A percentile compares a stretch with the other conserved stretches of the same genome.
Conservation (phyloP, 1,140 invertebrate genomes). For the Chymomyza costata region DNA sequence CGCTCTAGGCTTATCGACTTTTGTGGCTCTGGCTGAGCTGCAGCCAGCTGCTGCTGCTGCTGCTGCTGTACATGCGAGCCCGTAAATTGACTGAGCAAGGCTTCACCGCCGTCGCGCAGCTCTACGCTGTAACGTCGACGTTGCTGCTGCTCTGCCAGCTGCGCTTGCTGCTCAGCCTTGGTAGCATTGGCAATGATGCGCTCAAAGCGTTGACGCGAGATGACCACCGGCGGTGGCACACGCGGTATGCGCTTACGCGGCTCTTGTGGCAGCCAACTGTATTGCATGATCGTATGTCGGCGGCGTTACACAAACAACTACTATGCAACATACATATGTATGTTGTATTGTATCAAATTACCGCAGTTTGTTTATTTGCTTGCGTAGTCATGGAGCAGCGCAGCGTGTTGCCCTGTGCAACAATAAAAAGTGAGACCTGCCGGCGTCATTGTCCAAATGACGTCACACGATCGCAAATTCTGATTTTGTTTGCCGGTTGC, state of each 20-base stretch:
- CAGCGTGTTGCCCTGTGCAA: too few relatives aligned
- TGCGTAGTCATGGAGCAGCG: too few relatives aligned
- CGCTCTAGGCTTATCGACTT: slow-evolving; percentile 26
- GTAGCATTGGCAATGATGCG: slow-evolving; percentile 38
- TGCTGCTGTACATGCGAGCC: slow-evolving; percentile 34
- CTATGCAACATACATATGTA: too few relatives aligned
- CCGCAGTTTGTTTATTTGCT: too few relatives aligned
- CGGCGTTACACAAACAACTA: too few relatives aligned
- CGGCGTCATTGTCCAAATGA: too few relatives aligned
- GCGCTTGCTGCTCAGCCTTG: slow-evolving; percentile 29
- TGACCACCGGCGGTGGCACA: slow-evolving; percentile 45
- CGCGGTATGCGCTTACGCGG: slow-evolving; percentile 33
- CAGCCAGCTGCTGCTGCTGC: slow-evolving; percentile 2
- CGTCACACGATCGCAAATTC: too few relatives aligned
- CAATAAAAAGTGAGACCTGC: too few relatives aligned
- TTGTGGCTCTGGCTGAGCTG: slow-evolving; percentile 10
- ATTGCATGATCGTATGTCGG: slow-evolving; percentile 56
- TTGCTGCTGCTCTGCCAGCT: slow-evolving; percentile 13
- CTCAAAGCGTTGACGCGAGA: slow-evolving; percentile 35
- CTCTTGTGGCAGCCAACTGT: slow-evolving; percentile 55
- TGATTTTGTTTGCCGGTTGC: too few relatives aligned
- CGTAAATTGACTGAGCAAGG: slow-evolving; percentile 36
- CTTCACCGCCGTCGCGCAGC: slow-evolving; percentile 46
- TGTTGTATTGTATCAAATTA: too few relatives aligned
- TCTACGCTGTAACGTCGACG: slow-evolving; percentile 30